These are phyloP conservation scores for Pseudochirops corinnae DNA, from an alignment of 2,797 vertebrate species.

Conservation along the genomic window DNA sequence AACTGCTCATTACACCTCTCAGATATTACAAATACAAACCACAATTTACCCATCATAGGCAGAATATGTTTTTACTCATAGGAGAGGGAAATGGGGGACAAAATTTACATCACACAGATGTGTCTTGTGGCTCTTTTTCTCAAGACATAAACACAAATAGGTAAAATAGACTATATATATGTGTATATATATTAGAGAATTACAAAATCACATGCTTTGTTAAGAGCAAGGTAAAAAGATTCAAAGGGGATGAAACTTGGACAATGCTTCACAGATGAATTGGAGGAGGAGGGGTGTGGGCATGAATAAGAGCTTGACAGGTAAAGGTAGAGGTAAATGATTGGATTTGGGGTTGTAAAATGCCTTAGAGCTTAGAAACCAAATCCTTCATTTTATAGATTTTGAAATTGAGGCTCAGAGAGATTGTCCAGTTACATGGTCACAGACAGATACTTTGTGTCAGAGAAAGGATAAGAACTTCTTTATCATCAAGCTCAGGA, in stretches of 20 bases:
- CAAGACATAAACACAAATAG: not conserved
- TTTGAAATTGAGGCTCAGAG: too few species aligned
- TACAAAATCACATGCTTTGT: not conserved
- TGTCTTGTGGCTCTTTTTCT: too few species aligned
- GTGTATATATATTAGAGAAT: not conserved
- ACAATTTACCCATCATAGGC: too few species aligned
- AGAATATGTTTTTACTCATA: too few species aligned
- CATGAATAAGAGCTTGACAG: not conserved
- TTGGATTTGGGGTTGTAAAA: not conserved
- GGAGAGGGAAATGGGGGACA: too few species aligned
- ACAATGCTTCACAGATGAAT: not conserved
- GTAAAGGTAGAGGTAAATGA: not conserved
- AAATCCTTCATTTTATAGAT: too few species aligned
- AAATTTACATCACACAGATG: too few species aligned
- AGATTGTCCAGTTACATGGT: too few species aligned
- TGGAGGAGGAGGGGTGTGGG: not conserved
- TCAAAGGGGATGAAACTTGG: not conserved
- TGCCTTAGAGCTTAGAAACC: not conserved
- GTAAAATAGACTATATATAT: not conserved
- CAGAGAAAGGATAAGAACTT: too few species aligned
- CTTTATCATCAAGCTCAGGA: too few species aligned
- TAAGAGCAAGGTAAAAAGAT: not conserved
- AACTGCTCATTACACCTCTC: not conserved
- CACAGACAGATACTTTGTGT: too few species aligned
- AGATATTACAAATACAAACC: too few species aligned